phyloP scores from a whole-genome alignment of 2,113 vertebrate genomes.

The Chrysemys picta region DNA sequence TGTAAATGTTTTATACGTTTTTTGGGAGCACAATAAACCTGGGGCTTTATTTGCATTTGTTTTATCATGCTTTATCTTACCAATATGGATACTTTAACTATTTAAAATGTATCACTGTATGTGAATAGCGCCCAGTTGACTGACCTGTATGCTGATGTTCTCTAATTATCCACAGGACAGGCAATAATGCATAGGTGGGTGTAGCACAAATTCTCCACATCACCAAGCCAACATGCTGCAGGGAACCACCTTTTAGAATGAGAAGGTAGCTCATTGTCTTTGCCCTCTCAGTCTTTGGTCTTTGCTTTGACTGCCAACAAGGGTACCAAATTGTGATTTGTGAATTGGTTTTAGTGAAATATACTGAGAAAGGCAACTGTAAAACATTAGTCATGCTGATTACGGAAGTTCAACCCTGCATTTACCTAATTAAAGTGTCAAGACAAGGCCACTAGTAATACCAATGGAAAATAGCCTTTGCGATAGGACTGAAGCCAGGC shows the following conservation, averaged over 20 bases:
- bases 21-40: neutral
- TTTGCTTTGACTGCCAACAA: neutral
- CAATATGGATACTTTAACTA: neutral
- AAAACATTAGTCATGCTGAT: neutral
- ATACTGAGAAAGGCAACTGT: neutral
- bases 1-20: fast-evolving
- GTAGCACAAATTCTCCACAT: neutral
- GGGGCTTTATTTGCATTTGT: neutral
- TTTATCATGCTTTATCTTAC: neutral
- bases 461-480: neutral
- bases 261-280: neutral
- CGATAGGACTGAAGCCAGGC: neutral
- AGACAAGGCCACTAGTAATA: neutral
- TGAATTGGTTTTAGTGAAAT: neutral
- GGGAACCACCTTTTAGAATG: neutral
- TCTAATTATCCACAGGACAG: neutral
- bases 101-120: neutral
- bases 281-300: neutral
- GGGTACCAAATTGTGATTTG: neutral
- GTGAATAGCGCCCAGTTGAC: fast-evolving
- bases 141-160: neutral
- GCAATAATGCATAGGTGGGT: fast-evolving
- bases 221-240: neutral
- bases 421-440: neutral
- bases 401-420: neutral